Evolutionary conservation across 1,140 invertebrate genomes (phyloP), one percentile per base, ranked within the genome.

Genomic region (Augochlora pura): DNA sequence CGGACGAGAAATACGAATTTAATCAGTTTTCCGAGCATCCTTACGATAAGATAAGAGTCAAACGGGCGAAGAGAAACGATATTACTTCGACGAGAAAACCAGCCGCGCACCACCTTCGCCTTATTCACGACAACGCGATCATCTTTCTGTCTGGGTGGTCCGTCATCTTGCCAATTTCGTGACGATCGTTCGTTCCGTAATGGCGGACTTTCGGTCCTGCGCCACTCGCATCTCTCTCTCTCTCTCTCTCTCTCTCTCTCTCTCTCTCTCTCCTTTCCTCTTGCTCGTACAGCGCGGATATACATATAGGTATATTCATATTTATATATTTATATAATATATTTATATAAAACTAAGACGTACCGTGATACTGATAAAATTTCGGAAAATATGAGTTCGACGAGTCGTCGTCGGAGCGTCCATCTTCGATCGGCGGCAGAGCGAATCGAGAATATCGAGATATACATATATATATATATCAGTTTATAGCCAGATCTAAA

Each of bases 401-500:
- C 75, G 69, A 81, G 79, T 32, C 46, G 38, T 23, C 16, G 25
- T 21, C 63, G n/a, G 73, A 70, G 65, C 18, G 54, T 57, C 21
- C n/a, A 21, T 57, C 42, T 21, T 70, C 52, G 9, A 46, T 73
- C 63, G 72, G 38, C 64, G 64, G 68, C n/a, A 84, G 59, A 63
- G 54, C 66, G 77, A 73, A 67, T 81, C 54, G 78, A 76, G 67
- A 64, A 60, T 32, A 32, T 42, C 39, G 67, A 72, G 60, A 73
- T 72, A 76, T n/a, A n/a, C n/a, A 54, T 18, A 42, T 42, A 9
- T 46, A 52, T 21, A 52, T 52, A 52, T 52, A 18, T 64, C 77
- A 84, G 68, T 77, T 84, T 46, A 84, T 72, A 78, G 65, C 64
- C 68, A 67, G 79, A 84, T 67, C 75, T 84, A 85, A 85, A 85